Conservation (phyloP, 1,140 invertebrate genomes). For the Limonius californicus region DNA sequence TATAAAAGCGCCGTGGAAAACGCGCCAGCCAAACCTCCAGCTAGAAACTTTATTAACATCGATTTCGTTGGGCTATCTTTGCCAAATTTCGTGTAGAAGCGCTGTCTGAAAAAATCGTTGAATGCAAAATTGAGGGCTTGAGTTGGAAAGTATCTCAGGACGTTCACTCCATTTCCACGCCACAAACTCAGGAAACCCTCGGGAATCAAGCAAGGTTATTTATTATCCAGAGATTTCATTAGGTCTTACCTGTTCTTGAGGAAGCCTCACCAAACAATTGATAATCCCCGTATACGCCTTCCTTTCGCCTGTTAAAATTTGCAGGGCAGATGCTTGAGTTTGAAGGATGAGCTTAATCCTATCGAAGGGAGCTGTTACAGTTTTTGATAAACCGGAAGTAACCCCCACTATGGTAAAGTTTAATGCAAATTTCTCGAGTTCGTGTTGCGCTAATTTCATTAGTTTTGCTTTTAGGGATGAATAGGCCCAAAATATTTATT, state of each 20-base stretch:
- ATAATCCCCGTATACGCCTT: slow-evolving; percentile 8
- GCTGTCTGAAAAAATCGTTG: slow-evolving; percentile 4
- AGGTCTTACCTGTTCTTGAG: slow-evolving; percentile 17
- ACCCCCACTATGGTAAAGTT: slow-evolving; percentile 10
- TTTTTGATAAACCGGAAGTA: slow-evolving; percentile 16
- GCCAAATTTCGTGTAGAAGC: too few species aligned
- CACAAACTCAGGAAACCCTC: slow-evolving; percentile 18
- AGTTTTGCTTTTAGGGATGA: neutral
- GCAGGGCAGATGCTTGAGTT: slow-evolving; percentile 14
- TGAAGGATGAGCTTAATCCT: slow-evolving; percentile 20
- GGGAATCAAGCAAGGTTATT: neutral
- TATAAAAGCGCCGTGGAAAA: neutral
- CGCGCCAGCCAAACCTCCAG: slow-evolving; percentile 17
- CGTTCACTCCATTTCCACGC: slow-evolving; percentile 11
- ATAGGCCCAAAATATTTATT: too few species aligned
- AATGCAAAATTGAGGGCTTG: slow-evolving; percentile 21
- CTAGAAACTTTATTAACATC: neutral
- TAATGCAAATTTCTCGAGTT: slow-evolving; percentile 9
- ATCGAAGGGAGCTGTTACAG: slow-evolving; percentile 15
- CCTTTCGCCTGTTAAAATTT: slow-evolving; percentile 8
- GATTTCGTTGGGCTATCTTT: too few species aligned
- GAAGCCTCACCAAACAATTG: slow-evolving; percentile 9
- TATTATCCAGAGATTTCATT: too few species aligned
- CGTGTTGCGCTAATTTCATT: neutral
- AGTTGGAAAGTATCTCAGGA: slow-evolving; percentile 15